These are phyloP conservation scores for Eupeodes corollae DNA, from an alignment of 1,140 invertebrate species.

Conservation along the genomic window DNA sequence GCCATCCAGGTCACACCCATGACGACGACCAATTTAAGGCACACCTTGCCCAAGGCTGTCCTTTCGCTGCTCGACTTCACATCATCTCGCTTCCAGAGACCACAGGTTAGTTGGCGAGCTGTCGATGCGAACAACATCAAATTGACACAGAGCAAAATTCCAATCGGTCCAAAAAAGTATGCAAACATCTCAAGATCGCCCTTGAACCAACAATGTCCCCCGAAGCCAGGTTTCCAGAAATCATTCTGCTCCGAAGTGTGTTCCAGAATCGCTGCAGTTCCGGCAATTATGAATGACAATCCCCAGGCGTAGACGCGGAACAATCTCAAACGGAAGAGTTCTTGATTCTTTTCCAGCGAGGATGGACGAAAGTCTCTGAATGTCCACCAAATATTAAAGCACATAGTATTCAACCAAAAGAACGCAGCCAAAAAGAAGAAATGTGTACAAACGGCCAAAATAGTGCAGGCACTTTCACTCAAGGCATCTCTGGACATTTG, in stretches of 20 bases:
- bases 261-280: conserved; percentile 57
- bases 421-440: conserved; percentile 89
- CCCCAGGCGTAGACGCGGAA: conserved; percentile 75
- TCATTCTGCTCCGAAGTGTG: conserved; percentile 39
- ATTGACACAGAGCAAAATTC: conserved; percentile 61
- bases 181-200: conserved; percentile 64
- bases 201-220: conserved; percentile 69
- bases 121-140: conserved; percentile 66
- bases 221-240: conserved; percentile 60
- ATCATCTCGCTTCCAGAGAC: conserved; percentile 73
- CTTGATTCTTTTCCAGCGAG: conserved; percentile 69
- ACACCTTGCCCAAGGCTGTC: conserved; percentile 62
- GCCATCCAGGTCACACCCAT: conserved; percentile 78
- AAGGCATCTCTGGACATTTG: conserved; percentile 39
- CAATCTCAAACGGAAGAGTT: conserved; percentile 57
- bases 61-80: conserved; percentile 77
- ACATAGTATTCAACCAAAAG: conserved; percentile 94
- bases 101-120: conserved; percentile 71
- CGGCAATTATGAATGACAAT: conserved; percentile 58
- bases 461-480: conserved; percentile 48
- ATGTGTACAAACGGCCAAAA: conserved; percentile 73
- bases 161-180: conserved; percentile 73
- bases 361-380: conserved; percentile 75
- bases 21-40: conserved; percentile 71
- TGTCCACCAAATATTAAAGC: conserved; percentile 91